Evolutionary conservation across 2,888 invertebrate species (phyloP).

Genomic region (Harpalus rubripes): DNA sequence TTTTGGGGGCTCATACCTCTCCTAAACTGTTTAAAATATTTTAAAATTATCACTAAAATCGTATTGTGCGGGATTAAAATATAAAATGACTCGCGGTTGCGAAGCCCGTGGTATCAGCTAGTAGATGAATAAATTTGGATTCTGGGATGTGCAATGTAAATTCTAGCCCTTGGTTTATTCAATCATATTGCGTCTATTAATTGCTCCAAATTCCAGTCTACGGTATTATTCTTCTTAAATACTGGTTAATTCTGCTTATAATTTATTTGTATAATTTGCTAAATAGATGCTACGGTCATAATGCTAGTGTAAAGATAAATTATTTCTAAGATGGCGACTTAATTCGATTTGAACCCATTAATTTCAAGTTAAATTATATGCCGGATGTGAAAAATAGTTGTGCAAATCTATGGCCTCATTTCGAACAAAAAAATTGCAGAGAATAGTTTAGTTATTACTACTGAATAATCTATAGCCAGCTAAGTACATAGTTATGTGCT

Average conservation of each 20-base stretch:
- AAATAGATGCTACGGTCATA: not conserved
- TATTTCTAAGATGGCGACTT: not conserved
- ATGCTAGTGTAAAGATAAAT: not conserved
- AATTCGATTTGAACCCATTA: not conserved
- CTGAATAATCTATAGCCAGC: not conserved
- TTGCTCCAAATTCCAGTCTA: not conserved
- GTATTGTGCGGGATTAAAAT: too few species aligned
- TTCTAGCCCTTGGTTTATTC: too few species aligned
- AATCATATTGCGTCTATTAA: not conserved
- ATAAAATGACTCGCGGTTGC: too few species aligned
- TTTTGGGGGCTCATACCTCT: too few species aligned
- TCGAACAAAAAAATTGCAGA: not conserved
- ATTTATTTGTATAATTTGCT: not conserved
- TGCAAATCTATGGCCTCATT: constrained; percentile 1
- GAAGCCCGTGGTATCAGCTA: too few species aligned
- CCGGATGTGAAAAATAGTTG: not conserved
- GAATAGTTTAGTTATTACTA: constrained; percentile 7
- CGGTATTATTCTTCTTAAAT: not conserved
- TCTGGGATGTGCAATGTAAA: too few species aligned
- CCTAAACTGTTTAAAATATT: too few species aligned
- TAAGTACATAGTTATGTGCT: constrained; percentile 5
- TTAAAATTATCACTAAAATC: too few species aligned
- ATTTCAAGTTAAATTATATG: constrained; percentile 13
- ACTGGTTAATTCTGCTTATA: not conserved
- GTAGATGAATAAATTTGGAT: too few species aligned